Base-by-base conservation (phyloP, 2,113 vertebrate genomes). In the Petaurus breviceps region DNA sequence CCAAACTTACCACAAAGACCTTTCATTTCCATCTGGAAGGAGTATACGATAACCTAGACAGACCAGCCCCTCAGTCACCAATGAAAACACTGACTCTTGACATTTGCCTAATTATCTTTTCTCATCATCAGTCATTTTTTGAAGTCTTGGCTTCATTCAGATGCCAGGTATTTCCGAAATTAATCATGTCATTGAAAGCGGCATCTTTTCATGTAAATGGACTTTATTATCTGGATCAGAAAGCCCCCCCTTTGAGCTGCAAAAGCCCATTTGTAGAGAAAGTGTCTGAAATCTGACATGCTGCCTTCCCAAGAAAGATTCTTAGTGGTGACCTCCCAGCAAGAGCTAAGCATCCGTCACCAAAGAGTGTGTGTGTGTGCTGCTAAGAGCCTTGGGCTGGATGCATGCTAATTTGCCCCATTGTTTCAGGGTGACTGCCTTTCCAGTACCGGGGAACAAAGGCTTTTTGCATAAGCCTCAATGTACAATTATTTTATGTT, bases 351-450 rank as follows among this genome's bases (percentile, higher is more conserved):
- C 98, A 99, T 99, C 98, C 96, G 98, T 99, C 98, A 98, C 98
- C 0, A 19, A 19, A 91, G 97, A 96, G 97, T 97, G 96, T 0
- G 91, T 97, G 97, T 97, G 96, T 97, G 97, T 96, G 96, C 93
- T 94, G 97, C 98, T 98, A 95, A 97, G 97, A 98, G 98, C 98
- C 97, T 98, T 97, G 97, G 98, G 97, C 98, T 98, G 98, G 97
- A 97, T 98, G 98, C 98, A 99, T 99, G 98, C 98, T 99, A 99
- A 99, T 99, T 99, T 98, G 97, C 97, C 98, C 98, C 98, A 98
- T 99, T 99, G 99, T 99, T 99, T 99, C 98, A 53, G 99, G 99
- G 99, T 99, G 99, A 99, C 97, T 98, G 99, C 97, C 97, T 99
- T 99, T 98, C 98, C 98, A 99, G 98, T 98, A 98, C 98, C 98